Evolutionary conservation across 2,797 vertebrate species (phyloP).

Genomic region (Iguana delicatissima): DNA sequence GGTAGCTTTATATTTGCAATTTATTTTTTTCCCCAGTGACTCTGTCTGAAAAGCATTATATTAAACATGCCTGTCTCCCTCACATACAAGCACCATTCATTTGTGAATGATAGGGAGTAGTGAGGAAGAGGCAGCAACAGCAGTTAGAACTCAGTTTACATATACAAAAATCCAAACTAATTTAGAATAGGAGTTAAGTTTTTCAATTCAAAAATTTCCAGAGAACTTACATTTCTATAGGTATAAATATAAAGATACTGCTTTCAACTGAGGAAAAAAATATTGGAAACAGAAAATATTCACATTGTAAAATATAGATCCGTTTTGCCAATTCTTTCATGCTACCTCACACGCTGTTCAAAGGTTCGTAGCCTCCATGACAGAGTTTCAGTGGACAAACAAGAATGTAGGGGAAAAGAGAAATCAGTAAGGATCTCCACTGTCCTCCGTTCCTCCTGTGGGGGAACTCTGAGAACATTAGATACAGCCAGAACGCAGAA

Average conservation of each 20-base stretch:
- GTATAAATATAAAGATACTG: not conserved
- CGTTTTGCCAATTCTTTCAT: not conserved
- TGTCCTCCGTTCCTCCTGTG: not conserved
- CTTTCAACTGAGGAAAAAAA: not conserved
- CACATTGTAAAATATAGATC: not conserved
- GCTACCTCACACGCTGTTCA: not conserved
- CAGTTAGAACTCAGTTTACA: not conserved
- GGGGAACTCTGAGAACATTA: too few species aligned
- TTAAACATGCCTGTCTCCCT: not conserved
- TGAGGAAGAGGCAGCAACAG: not conserved
- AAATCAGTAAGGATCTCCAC: not conserved
- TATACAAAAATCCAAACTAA: not conserved
- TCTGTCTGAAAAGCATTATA: not conserved
- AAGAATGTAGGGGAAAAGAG: not conserved
- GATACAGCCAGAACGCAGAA: not conserved
- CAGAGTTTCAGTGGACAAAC: not conserved
- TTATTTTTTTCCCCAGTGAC: not conserved
- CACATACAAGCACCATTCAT: not conserved
- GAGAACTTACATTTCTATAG: not conserved
- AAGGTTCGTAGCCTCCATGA: not conserved
- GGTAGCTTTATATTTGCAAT: not conserved
- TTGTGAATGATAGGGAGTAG: not conserved
- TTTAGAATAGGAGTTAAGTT: not conserved
- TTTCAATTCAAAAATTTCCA: not conserved
- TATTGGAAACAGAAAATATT: not conserved